phyloP scores from a whole-genome alignment of 2,113 vertebrate genomes.

The Tenrec ecaudatus region DNA sequence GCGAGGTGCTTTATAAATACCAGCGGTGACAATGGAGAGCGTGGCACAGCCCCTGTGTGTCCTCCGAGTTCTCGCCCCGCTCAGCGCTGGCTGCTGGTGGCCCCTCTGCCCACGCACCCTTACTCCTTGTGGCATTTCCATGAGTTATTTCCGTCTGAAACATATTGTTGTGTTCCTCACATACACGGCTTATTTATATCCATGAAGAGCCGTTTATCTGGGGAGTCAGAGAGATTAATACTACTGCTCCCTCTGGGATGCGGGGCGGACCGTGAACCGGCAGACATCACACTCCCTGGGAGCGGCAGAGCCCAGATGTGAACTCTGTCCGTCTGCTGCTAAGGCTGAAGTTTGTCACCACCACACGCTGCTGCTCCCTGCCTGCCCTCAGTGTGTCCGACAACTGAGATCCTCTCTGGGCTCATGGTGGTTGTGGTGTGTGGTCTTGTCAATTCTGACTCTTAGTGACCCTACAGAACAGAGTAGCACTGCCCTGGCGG shows the following conservation, averaged over 20 bases:
- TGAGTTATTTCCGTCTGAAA: conserved; percentile 33
- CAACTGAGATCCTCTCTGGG: accelerated
- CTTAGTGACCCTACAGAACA: too few relatives aligned
- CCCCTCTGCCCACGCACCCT: background rate
- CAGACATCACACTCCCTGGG: background rate
- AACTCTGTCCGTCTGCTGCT: background rate
- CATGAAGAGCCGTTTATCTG: background rate
- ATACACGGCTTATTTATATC: background rate
- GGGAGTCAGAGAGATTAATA: accelerated
- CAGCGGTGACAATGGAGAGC: background rate
- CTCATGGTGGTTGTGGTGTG: too few relatives aligned
- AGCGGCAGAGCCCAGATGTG: background rate
- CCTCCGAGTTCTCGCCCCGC: background rate
- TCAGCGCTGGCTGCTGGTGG: conserved; percentile 1
- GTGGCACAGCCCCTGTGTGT: background rate
- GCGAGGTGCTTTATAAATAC: conserved; percentile 55
- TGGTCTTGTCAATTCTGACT: too few relatives aligned
- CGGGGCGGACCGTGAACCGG: background rate
- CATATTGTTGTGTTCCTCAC: background rate
- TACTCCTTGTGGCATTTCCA: conserved; percentile 3
- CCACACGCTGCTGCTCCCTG: background rate
- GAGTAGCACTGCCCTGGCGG: too few relatives aligned
- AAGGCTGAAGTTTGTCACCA: background rate
- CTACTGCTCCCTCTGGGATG: too few relatives aligned
- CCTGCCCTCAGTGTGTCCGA: accelerated